Evolutionary conservation across 2,113 vertebrate species (phyloP).

Genomic region (Peromyscus maniculatus): DNA sequence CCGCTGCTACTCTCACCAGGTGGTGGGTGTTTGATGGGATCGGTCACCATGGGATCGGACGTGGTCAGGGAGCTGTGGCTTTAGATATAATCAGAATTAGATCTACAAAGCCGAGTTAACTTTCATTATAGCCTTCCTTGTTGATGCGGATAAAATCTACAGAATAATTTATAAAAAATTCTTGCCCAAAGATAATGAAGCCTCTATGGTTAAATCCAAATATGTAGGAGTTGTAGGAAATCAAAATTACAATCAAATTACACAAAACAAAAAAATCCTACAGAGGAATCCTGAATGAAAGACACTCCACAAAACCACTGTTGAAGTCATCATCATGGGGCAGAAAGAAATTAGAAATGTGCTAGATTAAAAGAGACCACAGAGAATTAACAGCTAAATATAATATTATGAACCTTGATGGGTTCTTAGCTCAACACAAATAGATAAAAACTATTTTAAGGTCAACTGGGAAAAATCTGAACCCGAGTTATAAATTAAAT

Average conservation of each 20-base stretch:
- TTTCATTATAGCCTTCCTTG: background rate
- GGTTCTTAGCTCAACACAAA: background rate
- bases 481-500: background rate
- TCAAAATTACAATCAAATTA: conserved; percentile 20
- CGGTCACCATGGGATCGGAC: background rate
- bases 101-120: background rate
- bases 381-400: conserved; percentile 17
- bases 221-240: background rate
- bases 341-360: background rate
- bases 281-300: background rate
- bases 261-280: background rate
- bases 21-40: background rate
- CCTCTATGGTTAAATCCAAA: conserved; percentile 11
- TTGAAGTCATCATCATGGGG: conserved; percentile 21
- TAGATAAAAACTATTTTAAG: background rate
- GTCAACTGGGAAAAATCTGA: conserved; percentile 19
- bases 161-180: conserved; percentile 20
- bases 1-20: background rate
- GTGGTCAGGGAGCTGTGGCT: background rate
- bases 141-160: background rate
- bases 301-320: background rate
- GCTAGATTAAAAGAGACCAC: background rate
- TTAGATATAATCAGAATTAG: background rate
- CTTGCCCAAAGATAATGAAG: conserved; percentile 32
- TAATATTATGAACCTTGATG: background rate